phyloP scores from a whole-genome alignment of 1,140 invertebrate species.

The Euura saliciscinereae region DNA sequence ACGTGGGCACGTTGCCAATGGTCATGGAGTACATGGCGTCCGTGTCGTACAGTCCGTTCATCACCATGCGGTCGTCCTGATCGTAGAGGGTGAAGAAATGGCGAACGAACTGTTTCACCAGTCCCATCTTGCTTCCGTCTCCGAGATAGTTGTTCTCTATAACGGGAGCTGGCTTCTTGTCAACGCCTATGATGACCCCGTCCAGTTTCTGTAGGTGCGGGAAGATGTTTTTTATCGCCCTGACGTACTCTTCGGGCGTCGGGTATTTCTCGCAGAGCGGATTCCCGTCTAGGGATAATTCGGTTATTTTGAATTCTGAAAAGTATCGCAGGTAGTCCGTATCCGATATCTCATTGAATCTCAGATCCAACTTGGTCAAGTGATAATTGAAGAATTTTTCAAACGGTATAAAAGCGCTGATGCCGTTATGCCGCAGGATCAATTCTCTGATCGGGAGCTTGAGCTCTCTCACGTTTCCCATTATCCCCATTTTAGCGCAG shows the following conservation, averaged over 20 bases:
- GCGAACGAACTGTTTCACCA: conserved; percentile 53
- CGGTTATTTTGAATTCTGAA: conserved; percentile 50
- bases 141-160: conserved; percentile 41
- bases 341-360: conserved; percentile 48
- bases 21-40: conserved; percentile 56
- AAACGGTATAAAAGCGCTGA: conserved; percentile 36
- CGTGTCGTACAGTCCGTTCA: conserved; percentile 54
- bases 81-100: conserved; percentile 57
- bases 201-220: conserved; percentile 51
- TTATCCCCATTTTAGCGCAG: conserved; percentile 35
- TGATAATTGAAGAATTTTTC: conserved; percentile 49
- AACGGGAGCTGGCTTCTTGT: conserved; percentile 41
- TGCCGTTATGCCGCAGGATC: conserved; percentile 43
- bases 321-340: conserved; percentile 47
- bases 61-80: conserved; percentile 48
- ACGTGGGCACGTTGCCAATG: conserved; percentile 41
- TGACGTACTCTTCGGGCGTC: conserved; percentile 45
- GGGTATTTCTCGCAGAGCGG: conserved; percentile 47
- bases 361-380: conserved; percentile 46
- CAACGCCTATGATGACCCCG: conserved; percentile 46
- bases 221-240: conserved; percentile 44
- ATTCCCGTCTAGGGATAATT: conserved; percentile 55
- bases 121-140: conserved; percentile 35
- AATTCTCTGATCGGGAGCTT: conserved; percentile 48
- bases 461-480: conserved; percentile 13